These are phyloP conservation scores for Macaca mulatta DNA, from an alignment of 2,113 vertebrate species.

Conservation along the genomic window DNA sequence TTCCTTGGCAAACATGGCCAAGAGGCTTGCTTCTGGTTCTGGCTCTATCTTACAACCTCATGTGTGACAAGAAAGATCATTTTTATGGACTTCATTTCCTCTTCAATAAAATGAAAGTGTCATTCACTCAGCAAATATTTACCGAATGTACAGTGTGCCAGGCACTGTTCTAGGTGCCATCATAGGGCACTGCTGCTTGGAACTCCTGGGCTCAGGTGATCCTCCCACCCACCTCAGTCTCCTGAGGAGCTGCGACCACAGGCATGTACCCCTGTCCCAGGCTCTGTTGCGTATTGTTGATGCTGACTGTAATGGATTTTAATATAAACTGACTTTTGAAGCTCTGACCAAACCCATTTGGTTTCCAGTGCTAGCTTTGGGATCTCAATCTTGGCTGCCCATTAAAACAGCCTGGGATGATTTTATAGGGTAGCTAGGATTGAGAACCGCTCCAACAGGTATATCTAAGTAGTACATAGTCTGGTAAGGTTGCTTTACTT, in stretches of 20 bases:
- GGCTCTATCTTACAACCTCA: background rate
- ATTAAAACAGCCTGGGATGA: background rate
- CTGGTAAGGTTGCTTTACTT: background rate
- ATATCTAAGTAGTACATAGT: background rate
- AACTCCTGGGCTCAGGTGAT: background rate
- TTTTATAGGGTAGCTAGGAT: background rate
- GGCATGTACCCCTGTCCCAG: background rate
- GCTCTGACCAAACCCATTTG: background rate
- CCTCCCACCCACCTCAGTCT: background rate
- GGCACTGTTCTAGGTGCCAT: background rate
- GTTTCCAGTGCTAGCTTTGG: background rate
- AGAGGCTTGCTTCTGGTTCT: background rate
- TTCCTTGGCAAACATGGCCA: background rate
- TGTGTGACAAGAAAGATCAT: background rate
- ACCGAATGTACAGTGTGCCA: background rate
- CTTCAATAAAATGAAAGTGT: background rate
- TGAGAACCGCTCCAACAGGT: background rate
- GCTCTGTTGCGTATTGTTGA: background rate
- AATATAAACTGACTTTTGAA: background rate
- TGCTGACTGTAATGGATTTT: background rate
- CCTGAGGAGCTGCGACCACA: background rate
- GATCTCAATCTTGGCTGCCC: background rate
- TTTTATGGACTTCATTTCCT: constrained; percentile 21
- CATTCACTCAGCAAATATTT: background rate
- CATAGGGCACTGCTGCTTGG: background rate